phyloP scores from a whole-genome alignment of 2,888 invertebrate species.

The Scelioninae gen. 1 region DNA sequence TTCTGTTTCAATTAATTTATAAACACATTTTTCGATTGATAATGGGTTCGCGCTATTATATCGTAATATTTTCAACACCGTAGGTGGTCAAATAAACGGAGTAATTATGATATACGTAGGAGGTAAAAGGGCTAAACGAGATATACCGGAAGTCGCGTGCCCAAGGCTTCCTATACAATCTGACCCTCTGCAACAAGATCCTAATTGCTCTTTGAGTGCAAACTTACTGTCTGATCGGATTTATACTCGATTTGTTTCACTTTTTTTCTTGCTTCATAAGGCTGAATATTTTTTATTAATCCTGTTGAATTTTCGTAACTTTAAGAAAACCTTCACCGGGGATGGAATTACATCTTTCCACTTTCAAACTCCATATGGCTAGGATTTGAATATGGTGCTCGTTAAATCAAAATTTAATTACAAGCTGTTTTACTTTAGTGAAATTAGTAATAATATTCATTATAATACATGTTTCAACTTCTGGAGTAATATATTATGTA shows the following conservation, averaged over 20 bases:
- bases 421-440: too few relatives aligned
- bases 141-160: conserved; percentile 78
- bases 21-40: background rate
- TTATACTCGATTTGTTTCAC: conserved; percentile 67
- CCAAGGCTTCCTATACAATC: conserved; percentile 78
- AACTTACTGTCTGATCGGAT: conserved; percentile 64
- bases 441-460: too few relatives aligned
- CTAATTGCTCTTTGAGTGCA: conserved; percentile 72
- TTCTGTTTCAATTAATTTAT: background rate
- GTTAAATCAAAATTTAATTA: too few relatives aligned
- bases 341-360: conserved; percentile 47
- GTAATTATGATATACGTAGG: conserved; percentile 53
- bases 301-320: conserved; percentile 43
- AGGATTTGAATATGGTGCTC: too few relatives aligned
- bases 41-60: background rate
- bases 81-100: conserved; percentile 50
- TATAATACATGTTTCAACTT: too few relatives aligned
- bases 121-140: conserved; percentile 71
- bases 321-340: conserved; percentile 32
- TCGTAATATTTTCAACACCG: conserved; percentile 11
- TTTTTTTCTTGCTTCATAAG: conserved; percentile 13
- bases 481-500: too few relatives aligned
- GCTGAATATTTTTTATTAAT: conserved; percentile 32
- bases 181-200: conserved; percentile 73
- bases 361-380: too few relatives aligned